phyloP scores from a whole-genome alignment of 2,888 invertebrate genomes.

The Leptinotarsa peninsularis region DNA sequence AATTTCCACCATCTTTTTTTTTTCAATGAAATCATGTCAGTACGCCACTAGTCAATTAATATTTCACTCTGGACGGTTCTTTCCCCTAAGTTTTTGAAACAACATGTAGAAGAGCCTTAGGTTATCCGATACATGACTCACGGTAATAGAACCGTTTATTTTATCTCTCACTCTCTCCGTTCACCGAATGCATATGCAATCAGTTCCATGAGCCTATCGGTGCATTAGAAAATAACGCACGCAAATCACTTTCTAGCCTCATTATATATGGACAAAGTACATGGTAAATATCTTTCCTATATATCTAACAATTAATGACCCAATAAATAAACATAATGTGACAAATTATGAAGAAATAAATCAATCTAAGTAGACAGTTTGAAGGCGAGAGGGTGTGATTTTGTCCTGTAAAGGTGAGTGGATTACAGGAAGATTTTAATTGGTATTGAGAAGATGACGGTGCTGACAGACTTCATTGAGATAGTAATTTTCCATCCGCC shows the following conservation, averaged over 20 bases:
- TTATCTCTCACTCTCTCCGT: background rate
- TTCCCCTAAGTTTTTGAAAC: no score
- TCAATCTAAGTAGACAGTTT: slow-evolving; percentile 39
- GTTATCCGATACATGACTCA: slow-evolving; percentile 5
- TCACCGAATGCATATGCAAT: slow-evolving; percentile 9
- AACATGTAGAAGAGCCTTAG: no score
- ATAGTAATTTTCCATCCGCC: background rate
- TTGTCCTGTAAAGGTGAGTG: slow-evolving; percentile 15
- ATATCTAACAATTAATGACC: slow-evolving; percentile 52
- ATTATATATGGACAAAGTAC: slow-evolving; percentile 50
- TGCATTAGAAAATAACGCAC: slow-evolving; percentile 20
- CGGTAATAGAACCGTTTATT: slow-evolving; percentile 13
- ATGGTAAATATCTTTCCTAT: slow-evolving; percentile 49
- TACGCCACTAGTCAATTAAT: no score
- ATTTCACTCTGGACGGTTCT: no score
- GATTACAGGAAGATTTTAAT: slow-evolving; percentile 14
- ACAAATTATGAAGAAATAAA: slow-evolving; percentile 54
- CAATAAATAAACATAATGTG: slow-evolving; percentile 54
- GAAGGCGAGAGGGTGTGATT: slow-evolving; percentile 40
- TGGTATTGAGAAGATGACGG: slow-evolving; percentile 5
- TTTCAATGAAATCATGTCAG: no score
- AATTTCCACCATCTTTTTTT: no score
- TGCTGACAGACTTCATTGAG: background rate
- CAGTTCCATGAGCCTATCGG: slow-evolving; percentile 15
- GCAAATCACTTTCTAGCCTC: slow-evolving; percentile 44